Evolutionary conservation across 2,113 vertebrate genomes (phyloP), one percentile per base, ranked within the genome.

Genomic region (Scomber scombrus): DNA sequence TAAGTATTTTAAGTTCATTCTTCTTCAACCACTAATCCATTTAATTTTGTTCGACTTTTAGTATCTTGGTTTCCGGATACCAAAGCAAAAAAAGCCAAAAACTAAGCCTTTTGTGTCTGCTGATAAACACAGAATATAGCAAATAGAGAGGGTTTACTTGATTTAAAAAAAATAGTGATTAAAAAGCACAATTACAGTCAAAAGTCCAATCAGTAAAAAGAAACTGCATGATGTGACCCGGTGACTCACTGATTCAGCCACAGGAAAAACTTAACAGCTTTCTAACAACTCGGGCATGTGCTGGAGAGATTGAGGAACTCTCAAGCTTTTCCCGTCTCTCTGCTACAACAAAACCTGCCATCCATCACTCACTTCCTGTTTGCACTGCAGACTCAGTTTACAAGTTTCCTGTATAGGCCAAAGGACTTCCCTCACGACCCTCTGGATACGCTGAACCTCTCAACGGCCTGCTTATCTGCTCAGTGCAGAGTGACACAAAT

Each of bases 351-450:
- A 78, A 90, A 67, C 69, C 54, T 85, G 74, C 85, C 71, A 85
- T 87, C 84, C 85, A 85, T 92, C 91, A 86, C 85, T 74, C 71
- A 56, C 85, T 92, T 93, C 92, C 91, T 94, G 91, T 89, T 84
- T 89, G 80, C 65, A 50, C 61, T 63, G 31, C 67, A 47, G 89
- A 40, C 88, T 91, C 85, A 12, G 83, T 85, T 93, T 92, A 80
- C 86, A 57, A 40, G 71, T 85, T 93, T 93, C 90, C 90, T 93
- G 86, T 85, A 75, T 86, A 23, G 64, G 62, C 88, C 78, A 65
- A 43, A 83, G 82, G 71, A 86, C 89, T 91, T 93, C 91, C 91
- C 75, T 83, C 62, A 29, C 64, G 54, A 31, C 65, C 43, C 57
- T 56, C 73, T 82, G 80, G 56, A 78, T 65, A 71, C 72, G 78